Base-by-base conservation (phyloP, 1,140 invertebrate genomes). In the Procambarus clarkii region DNA sequence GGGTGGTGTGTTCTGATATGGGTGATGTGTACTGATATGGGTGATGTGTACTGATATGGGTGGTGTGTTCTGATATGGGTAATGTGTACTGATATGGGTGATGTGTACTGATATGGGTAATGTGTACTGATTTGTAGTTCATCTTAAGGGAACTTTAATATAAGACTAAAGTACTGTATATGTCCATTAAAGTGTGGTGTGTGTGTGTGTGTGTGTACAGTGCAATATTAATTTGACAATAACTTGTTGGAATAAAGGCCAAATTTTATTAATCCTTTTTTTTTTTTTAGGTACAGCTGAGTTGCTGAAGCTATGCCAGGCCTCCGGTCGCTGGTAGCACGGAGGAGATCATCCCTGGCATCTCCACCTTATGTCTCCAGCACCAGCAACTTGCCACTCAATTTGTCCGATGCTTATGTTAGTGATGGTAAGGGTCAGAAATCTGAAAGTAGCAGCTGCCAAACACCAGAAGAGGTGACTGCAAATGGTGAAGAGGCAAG, bases 311-410 rank as follows among this genome's bases (percentile, higher is more conserved):
- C 82, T 85, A 91, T 91, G 89, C 89, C 89, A 91, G 89, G 89
- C 48, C 60, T 91, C 9, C 81, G 89, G 89, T 91, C 89, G 24
- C 83, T 91, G 89, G 89, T 91, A 78, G 89, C 89, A 84, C 89
- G 89, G 82, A 84, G 89, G 89, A 84, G 89, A 58, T 91, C 89
- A 15, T 76, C 82, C 74, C 60, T 91, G 82, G 77, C 83, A 45
- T 91, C 89, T 76, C 81, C 89, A 79, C 89, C 82, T 34, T 88
- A 88, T 76, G 58, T 69, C 18, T 44, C 76, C 21, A 50, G 21
- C 21, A 60, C n/a, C 45, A 85, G 44, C 45, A 78, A 54, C 15
- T 50, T 48, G 45, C 83, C 83, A 24, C 81, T 71, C 24, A 78
- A 48, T 74, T 58, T 50, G 21, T 74, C 60, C 3, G 78, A 88